phyloP scores from a whole-genome alignment of 2,797 vertebrate species.

The Syngnathus rostellatus region DNA sequence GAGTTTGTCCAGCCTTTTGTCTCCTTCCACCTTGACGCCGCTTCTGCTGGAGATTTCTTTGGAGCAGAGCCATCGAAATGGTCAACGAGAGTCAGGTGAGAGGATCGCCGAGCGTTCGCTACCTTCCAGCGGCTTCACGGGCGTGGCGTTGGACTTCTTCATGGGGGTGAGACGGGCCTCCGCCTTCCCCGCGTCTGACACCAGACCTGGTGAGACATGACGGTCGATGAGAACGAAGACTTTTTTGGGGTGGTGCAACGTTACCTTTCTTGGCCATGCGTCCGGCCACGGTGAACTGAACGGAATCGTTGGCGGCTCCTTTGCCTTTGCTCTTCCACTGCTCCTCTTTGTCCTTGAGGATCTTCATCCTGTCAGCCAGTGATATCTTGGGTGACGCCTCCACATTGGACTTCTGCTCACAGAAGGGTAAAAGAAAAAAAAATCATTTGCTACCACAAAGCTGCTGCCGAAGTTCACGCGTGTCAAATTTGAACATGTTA shows the following conservation, averaged over 20 bases:
- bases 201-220: conserved; percentile 58
- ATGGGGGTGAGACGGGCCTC: conserved; percentile 52
- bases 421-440: neutral
- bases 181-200: conserved; percentile 56
- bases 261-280: conserved; percentile 74
- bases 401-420: conserved; percentile 53
- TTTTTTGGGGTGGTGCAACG: neutral
- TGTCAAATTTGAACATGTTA: too few relatives aligned
- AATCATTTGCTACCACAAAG: neutral
- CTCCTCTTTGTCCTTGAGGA: conserved; percentile 72
- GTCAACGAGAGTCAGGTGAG: too few relatives aligned
- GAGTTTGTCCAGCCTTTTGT: conserved; percentile 74
- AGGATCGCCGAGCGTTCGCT: neutral
- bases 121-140: conserved; percentile 73
- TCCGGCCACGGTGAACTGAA: conserved; percentile 75
- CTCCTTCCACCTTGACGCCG: conserved; percentile 67
- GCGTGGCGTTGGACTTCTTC: conserved; percentile 63
- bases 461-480: too few relatives aligned
- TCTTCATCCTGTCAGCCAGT: conserved; percentile 68
- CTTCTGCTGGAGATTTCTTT: conserved; percentile 69
- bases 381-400: conserved; percentile 65
- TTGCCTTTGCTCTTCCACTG: conserved; percentile 72
- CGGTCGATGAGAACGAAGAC: neutral
- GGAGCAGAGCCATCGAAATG: neutral
- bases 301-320: conserved; percentile 73